Conservation (phyloP, 2,797 vertebrate species). For the Trichosurus vulpecula region DNA sequence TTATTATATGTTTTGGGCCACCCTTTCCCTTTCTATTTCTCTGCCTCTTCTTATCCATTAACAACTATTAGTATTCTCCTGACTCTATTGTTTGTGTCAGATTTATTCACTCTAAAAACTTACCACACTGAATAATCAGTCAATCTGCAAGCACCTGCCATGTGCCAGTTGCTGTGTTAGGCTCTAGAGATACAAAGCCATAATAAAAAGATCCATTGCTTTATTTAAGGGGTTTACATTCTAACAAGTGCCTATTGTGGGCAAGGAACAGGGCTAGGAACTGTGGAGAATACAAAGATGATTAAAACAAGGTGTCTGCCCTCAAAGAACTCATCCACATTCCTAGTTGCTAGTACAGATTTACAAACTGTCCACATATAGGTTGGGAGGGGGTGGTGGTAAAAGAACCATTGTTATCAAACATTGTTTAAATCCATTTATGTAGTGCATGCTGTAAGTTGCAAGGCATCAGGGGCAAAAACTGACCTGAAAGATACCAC, state of each 20-base stretch:
- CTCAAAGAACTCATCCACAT: slow-evolving; percentile 11
- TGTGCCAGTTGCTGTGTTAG: slow-evolving; percentile 18
- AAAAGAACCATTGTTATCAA: too few relatives aligned
- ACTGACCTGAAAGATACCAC: too few relatives aligned
- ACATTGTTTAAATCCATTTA: too few relatives aligned
- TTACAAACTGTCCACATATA: too few relatives aligned
- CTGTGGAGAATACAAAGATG: background rate
- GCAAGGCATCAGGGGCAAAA: too few relatives aligned
- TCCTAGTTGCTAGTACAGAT: background rate
- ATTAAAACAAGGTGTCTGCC: slow-evolving; percentile 16
- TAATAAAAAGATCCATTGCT: background rate
- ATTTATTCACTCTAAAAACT: slow-evolving; percentile 13
- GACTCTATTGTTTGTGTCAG: background rate
- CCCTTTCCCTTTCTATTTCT: background rate
- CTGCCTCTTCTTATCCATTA: background rate
- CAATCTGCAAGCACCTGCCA: background rate
- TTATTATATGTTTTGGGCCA: background rate
- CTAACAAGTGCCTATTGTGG: background rate
- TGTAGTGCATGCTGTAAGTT: too few relatives aligned
- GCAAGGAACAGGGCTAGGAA: background rate
- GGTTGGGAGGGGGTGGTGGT: too few relatives aligned
- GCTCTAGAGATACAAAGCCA: background rate
- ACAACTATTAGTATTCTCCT: background rate
- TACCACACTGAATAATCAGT: background rate
- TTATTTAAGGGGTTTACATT: background rate